Base-by-base conservation (phyloP, 2,797 vertebrate species). In the Scomberomorus guttatus region DNA sequence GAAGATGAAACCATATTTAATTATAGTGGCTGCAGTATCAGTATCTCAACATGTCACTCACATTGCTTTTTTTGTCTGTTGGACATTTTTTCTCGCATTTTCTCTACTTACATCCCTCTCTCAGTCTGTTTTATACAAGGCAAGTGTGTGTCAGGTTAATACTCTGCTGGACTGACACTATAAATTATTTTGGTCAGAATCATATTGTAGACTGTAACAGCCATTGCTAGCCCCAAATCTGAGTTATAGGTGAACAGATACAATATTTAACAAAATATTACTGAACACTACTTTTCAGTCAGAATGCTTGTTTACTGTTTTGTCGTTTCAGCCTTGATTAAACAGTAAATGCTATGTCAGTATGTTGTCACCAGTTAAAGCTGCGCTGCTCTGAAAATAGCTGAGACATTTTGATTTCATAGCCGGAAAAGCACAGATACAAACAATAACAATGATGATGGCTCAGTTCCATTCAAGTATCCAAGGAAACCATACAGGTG, bases 1-100 rank as follows among this genome's bases (percentile, higher is more conserved):
- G 59, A 82, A 68, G 71, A 89, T 17, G 63, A 72, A 80, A 78
- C n/a, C 60, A 57, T 70, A 80, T 88, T 87, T 85, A 80, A 91
- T 84, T 84, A 86, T 14, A 72, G 46, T 0, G 22, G 22, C 79
- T 75, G 61, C 1, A 1, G 14, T 48, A 51, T 62, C 72, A 55
- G 73, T 25, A 62, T 77, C 78, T 69, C 60, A 64, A 50, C 81
- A 3, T 15, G 61, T 65, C 63, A 71, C 10, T 64, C 37, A 44
- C 8, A 29, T 37, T 1, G 1, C 44, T 44, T n/a, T 51, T 56
- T 50, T 60, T 52, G 25, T 39, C 63, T n/a, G 56, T 66, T 46
- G 18, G 50, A 63, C 67, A 51, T 50, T 50, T 50, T 50, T 20
- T 8, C 46, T 50, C 17, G 2, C 44, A 48, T 48, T 48, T 48